Base-by-base conservation (phyloP, 2,113 vertebrate genomes). In the Sclerurus mexicanus region DNA sequence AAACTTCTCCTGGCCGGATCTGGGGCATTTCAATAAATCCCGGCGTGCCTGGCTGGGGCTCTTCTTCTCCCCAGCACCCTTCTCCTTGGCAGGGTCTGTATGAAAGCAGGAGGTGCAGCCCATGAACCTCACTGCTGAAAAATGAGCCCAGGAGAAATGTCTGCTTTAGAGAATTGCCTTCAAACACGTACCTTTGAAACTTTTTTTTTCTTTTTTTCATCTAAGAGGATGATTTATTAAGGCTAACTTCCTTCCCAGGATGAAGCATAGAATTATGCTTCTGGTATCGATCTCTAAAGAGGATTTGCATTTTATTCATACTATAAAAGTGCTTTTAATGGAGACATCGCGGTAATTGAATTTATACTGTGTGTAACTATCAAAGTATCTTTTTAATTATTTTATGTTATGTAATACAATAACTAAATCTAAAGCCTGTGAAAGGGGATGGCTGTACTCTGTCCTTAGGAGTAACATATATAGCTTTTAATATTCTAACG, bases 231-330 rank as follows among this genome's bases (percentile, higher is more conserved):
- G 96, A 98, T 98, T 98, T 98, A 98, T 97, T 85, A 93, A 95
- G 78, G 96, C 96, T 97, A 95, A 96, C 96, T 98, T 98, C 97
- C 97, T 97, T 96, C 97, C 96, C 95, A 98, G 96, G 95, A 97
- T 97, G 94, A 97, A 98, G 96, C 94, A 47, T 94, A 97, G 97
- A 98, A 98, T 98, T 98, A 98, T 98, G 97, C 97, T 97, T 97
- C 97, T 97, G 89, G 93, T 98, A 98, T 98, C 96, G 98, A 98
- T 98, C 97, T 96, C 96, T 97, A 97, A 98, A 98, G 97, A 97
- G 97, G 97, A 98, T 98, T 98, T 98, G 97, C 98, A 98, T 98
- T 98, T 98, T 98, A 98, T 98, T 98, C 98, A 94, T 98, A 97
- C 97, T 97, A 97, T 98, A 98, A 98, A 98, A 98, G 97, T 97